Base-by-base conservation (phyloP, 2,113 vertebrate species). In the Nicator chloris region DNA sequence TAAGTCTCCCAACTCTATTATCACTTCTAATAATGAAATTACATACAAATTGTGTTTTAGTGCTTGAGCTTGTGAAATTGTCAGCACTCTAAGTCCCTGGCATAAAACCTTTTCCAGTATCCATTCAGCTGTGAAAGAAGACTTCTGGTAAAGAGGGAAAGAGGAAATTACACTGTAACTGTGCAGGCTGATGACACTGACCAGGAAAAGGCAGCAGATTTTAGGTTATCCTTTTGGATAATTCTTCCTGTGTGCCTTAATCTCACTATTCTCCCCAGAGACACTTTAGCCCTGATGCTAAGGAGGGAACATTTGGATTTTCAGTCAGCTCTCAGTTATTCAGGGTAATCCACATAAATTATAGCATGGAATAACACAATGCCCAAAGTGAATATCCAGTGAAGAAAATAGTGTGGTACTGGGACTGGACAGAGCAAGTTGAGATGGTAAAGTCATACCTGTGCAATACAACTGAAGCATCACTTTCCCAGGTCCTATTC, bases 11-110 rank as follows among this genome's bases (percentile, higher is more conserved):
- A 77, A 77, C 64, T 87, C 85, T 82, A 71, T 94, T 94, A 96
- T 83, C 33, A 4, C 76, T 86, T 83, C 69, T 95, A 95, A 86
- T 95, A 95, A 95, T 81, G 82, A 92, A 95, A 92, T 96, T 88
- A 90, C 68, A 66, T 30, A 80, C n/a, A 94, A 94, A 93, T 90
- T 95, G 76, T 93, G 82, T 92, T 91, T 92, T 73, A 83, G 76
- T 64, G 71, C 37, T 93, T 73, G 35, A 84, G 60, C 27, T 81
- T 71, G 80, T 83, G 88, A 77, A 95, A 97, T 86, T 88, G 42
- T 90, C 87, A 86, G 73, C 66, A 73, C 79, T 90, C 82, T 63
- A 88, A 94, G 86, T 70, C 50, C 63, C 33, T 15, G 2, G 33
- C 45, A 93, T 40, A 95, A 96, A 94, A 77, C 19, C 35, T 54